These are phyloP conservation scores for Drosophila jambulina DNA, from an alignment of 1,140 invertebrate species.

Conservation along the genomic window DNA sequence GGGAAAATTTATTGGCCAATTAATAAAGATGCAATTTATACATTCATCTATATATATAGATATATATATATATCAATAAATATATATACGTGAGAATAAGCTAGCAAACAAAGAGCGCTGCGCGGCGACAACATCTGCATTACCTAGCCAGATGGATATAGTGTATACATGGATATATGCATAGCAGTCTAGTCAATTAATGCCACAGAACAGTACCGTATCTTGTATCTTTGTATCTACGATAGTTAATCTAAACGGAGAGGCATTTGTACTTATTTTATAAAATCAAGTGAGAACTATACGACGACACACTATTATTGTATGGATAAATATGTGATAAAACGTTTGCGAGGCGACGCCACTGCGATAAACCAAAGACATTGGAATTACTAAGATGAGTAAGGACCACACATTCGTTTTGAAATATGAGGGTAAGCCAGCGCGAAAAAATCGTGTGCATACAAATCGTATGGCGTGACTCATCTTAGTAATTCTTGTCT, in stretches of 20 bases:
- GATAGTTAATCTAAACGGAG: conserved; percentile 56
- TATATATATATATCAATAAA: conserved; percentile 6
- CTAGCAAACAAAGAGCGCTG: conserved; percentile 10
- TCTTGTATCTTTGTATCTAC: conserved; percentile 67
- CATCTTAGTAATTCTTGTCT: too few relatives aligned
- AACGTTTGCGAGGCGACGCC: conserved; percentile 46
- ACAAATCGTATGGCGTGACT: too few relatives aligned
- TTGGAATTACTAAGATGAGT: too few relatives aligned
- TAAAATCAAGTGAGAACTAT: conserved; percentile 49
- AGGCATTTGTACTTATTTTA: conserved; percentile 77
- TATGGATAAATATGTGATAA: conserved; percentile 79
- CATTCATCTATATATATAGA: conserved; percentile 37
- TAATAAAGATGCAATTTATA: conserved; percentile 78
- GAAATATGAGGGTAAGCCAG: too few relatives aligned
- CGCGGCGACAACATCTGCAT: conserved; percentile 46
- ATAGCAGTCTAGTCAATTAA: conserved; percentile 75
- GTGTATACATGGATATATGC: conserved; percentile 27
- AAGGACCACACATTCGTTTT: too few relatives aligned
- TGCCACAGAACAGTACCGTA: conserved; percentile 51
- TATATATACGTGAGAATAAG: conserved; percentile 12
- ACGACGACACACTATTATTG: conserved; percentile 53
- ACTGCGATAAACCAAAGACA: too few relatives aligned
- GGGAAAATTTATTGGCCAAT: conserved; percentile 73
- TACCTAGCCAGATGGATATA: conserved; percentile 61
- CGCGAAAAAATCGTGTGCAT: too few relatives aligned